phyloP scores from a whole-genome alignment of 1,140 invertebrate species.

The Planococcus citri region DNA sequence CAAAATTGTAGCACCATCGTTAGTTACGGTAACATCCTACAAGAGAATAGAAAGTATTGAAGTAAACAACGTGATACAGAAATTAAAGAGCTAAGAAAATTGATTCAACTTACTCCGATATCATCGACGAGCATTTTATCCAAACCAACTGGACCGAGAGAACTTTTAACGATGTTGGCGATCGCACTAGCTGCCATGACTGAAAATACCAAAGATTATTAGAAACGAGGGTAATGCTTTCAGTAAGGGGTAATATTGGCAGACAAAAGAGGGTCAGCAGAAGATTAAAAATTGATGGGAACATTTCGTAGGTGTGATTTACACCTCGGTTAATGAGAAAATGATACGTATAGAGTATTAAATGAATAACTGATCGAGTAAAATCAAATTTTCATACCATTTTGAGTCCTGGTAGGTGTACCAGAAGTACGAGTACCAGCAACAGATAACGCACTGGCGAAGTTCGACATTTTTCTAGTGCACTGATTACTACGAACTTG shows the following conservation, averaged over 20 bases:
- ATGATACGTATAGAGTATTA: slow-evolving; percentile 12
- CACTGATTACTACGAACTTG: not conserved
- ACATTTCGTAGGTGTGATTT: not conserved
- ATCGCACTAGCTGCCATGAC: slow-evolving; percentile 90
- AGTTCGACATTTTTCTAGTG: slow-evolving; percentile 40
- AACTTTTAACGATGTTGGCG: slow-evolving; percentile 98
- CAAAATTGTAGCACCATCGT: slow-evolving; percentile 98
- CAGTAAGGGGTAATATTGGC: no score
- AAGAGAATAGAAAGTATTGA: slow-evolving; percentile 23
- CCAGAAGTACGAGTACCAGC: slow-evolving; percentile 79
- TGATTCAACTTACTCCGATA: slow-evolving; percentile 65
- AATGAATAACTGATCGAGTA: no score
- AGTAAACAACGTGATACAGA: not conserved
- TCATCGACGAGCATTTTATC: slow-evolving; percentile 99
- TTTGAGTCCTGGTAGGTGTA: slow-evolving; percentile 83
- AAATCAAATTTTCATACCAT: slow-evolving; percentile 52
- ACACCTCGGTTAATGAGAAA: slow-evolving; percentile 1
- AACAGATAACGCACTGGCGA: slow-evolving; percentile 58
- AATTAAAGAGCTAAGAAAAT: no score
- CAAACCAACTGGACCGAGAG: slow-evolving; percentile 91
- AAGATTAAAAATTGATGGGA: slow-evolving; percentile 9
- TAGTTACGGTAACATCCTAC: slow-evolving; percentile 94
- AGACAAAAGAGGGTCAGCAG: no score
- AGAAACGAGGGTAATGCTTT: no score
- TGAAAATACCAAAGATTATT: slow-evolving; percentile 36